Base-by-base conservation (phyloP, 2,888 invertebrate species). In the Coenonympha glycerion region DNA sequence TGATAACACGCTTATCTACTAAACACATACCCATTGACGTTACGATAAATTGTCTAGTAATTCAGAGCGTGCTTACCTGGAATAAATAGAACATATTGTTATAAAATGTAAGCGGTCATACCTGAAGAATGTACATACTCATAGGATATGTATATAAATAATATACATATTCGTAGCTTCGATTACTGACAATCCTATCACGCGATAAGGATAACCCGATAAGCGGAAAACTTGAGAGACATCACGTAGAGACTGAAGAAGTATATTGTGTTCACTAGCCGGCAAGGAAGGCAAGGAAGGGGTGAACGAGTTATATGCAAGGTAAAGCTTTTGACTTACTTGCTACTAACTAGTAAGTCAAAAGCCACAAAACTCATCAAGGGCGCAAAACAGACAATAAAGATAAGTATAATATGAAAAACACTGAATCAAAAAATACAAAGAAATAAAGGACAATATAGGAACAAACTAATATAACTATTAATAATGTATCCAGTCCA, bases 1-100 rank as follows among this genome's bases (percentile, higher is more conserved):
- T 28, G 1, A 11, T 11, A 31, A 31, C 15, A 15, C 31, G 15
- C 15, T 31, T 6, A 15, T 31, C 8, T 19, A n/a, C 8, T 19
- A n/a, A 6, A 41, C 40, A 33, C 18, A 41, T 41, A 34, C 22
- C 40, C 3, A 19, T 3, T 30, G 19, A 30, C 2, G 13, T 3
- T 13, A 24, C 9, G 22, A 24, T 5, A 9, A 9, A 15, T 39
- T 15, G 9, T 6, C 3, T 37, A 11, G 6, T 8, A 15, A 15
- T 15, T 24, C 2, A 15, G 24, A 39, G 15, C 15, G 39, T 46
- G 54, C 64, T 69, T 71, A 71, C 71, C 69, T 71, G 70, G 33
- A 69, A 70, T 65, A 68, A 64, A 59, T 57, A 41, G 56, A 60
- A 15, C 22, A 13, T 30, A 48, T 49, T 36, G 41, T 59, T 56